phyloP scores from a whole-genome alignment of 2,797 vertebrate genomes.

The Pangasius krempfi region DNA sequence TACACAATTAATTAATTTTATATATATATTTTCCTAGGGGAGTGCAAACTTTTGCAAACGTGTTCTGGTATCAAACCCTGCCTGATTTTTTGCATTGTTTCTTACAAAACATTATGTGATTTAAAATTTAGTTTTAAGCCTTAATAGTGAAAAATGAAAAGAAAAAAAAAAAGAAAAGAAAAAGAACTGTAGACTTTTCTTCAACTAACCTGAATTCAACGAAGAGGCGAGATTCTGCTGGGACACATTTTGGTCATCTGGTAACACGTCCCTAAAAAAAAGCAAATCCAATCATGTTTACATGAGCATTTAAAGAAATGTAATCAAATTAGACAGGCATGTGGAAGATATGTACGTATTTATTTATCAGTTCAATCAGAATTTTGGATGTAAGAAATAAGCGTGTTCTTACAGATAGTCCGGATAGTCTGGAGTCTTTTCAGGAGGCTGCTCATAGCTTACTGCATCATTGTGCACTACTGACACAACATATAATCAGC shows the following conservation, averaged over 20 bases:
- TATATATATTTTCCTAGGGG: too few species aligned
- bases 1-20: neutral
- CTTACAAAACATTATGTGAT: too few species aligned
- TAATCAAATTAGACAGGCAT: neutral
- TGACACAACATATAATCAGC: slow-evolving; percentile 7
- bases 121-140: neutral
- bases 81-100: neutral
- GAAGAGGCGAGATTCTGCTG: slow-evolving; percentile 26
- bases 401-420: slow-evolving; percentile 39
- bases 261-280: slow-evolving; percentile 32
- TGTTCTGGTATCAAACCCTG: neutral
- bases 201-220: slow-evolving; percentile 32
- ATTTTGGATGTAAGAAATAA: neutral
- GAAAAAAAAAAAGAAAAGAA: neutral
- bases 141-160: neutral
- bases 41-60: neutral
- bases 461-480: slow-evolving; percentile 9
- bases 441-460: slow-evolving; percentile 40
- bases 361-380: neutral
- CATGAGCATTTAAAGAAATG: neutral
- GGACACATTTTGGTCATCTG: slow-evolving; percentile 15
- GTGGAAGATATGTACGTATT: neutral
- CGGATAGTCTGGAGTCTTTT: slow-evolving; percentile 21
- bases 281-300: neutral
- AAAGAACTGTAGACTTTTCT: neutral